Conservation (phyloP, 2,797 vertebrate species). For the Chanos chanos region DNA sequence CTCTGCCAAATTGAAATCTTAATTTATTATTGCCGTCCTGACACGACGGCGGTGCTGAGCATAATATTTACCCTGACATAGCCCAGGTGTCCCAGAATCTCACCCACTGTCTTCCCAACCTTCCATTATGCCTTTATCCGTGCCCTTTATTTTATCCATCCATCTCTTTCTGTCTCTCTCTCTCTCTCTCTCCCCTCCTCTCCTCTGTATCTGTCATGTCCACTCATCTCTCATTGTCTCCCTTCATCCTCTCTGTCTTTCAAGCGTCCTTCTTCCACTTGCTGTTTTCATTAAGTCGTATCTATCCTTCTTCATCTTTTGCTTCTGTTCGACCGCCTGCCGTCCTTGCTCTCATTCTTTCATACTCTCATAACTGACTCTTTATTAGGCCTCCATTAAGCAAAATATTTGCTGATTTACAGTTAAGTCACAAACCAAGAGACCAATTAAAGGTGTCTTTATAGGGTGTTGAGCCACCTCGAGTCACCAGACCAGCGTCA, state of each 20-base stretch:
- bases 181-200: not conserved
- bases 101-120: not conserved
- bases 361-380: conserved; percentile 7
- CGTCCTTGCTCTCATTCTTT: conserved; percentile 1
- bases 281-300: conserved; percentile 7
- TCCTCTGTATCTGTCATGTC: conserved; percentile 13
- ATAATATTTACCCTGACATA: too few relatives aligned
- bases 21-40: too few relatives aligned
- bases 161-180: not conserved
- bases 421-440: too few relatives aligned
- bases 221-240: conserved; percentile 5
- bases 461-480: too few relatives aligned
- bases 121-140: too few relatives aligned
- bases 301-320: conserved; percentile 23
- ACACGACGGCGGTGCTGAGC: too few relatives aligned
- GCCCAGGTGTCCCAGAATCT: too few relatives aligned
- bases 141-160: too few relatives aligned
- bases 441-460: too few relatives aligned
- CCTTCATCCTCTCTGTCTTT: conserved; percentile 26
- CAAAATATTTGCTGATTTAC: too few relatives aligned
- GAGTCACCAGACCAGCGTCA: too few relatives aligned
- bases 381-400: not conserved
- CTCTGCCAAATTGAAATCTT: not conserved
- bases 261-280: conserved; percentile 21
- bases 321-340: conserved; percentile 2